Evolutionary conservation across 2,888 invertebrate genomes (phyloP).

Genomic region (Prosapia bicincta): DNA sequence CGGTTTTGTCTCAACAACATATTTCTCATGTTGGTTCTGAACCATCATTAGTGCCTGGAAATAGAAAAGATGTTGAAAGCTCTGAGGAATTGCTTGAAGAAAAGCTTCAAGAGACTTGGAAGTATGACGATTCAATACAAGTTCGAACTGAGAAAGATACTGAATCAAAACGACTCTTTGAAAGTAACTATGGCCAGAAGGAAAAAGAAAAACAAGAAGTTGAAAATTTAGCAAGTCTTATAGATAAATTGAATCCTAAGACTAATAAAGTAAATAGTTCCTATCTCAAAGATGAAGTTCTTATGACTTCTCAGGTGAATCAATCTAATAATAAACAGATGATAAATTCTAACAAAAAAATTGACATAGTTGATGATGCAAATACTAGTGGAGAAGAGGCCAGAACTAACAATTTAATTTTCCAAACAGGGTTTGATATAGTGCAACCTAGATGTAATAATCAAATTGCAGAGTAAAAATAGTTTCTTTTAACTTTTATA

Average conservation of each 20-base stretch:
- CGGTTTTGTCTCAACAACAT: not conserved
- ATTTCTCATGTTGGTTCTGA: constrained; percentile 8
- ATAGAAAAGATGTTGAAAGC: not conserved
- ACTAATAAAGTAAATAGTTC: not conserved
- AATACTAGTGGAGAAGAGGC: not conserved
- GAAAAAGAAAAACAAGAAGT: not conserved
- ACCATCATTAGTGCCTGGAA: not conserved
- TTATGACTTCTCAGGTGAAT: not conserved
- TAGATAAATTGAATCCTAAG: constrained; percentile 19
- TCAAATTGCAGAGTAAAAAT: not conserved
- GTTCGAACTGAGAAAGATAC: not conserved
- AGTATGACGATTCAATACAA: not conserved
- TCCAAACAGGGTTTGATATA: not conserved
- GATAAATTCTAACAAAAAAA: not conserved
- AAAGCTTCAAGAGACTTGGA: not conserved
- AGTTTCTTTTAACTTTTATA: not conserved
- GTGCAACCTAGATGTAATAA: not conserved
- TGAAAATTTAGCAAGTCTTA: constrained; percentile 19
- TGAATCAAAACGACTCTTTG: not conserved
- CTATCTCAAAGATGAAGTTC: not conserved
- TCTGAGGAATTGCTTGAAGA: not conserved
- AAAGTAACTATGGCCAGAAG: not conserved
- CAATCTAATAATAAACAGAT: not conserved
- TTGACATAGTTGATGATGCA: too few species aligned
- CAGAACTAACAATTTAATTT: not conserved